Conservation (phyloP, 2,888 invertebrate genomes). For the Halictus ligatus region DNA sequence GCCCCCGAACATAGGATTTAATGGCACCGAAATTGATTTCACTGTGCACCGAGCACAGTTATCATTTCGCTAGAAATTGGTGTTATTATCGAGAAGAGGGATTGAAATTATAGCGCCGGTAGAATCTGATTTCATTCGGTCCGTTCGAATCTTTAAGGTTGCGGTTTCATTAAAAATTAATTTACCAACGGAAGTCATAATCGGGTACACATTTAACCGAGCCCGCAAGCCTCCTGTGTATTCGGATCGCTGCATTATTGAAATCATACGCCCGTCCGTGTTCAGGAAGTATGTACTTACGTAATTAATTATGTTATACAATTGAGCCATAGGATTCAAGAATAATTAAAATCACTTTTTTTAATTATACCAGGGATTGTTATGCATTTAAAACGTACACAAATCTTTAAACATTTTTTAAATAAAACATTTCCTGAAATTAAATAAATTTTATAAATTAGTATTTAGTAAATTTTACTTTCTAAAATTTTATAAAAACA, state of each 20-base stretch:
- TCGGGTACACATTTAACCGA: neutral
- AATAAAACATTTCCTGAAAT: too few species aligned
- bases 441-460: too few species aligned
- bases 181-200: neutral
- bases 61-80: slow-evolving; percentile 40
- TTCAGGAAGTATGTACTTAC: neutral
- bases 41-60: neutral
- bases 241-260: neutral
- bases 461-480: too few species aligned
- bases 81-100: slow-evolving; percentile 17
- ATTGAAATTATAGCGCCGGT: neutral
- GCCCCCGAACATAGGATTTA: slow-evolving; percentile 62
- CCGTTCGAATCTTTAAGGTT: neutral
- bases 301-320: too few species aligned
- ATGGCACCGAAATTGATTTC: slow-evolving; percentile 55
- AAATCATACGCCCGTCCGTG: neutral
- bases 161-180: neutral
- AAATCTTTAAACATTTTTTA: too few species aligned
- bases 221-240: neutral
- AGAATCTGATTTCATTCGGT: slow-evolving; percentile 3
- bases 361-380: too few species aligned
- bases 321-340: too few species aligned
- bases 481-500: too few species aligned
- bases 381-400: too few species aligned
- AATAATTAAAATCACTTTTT: too few species aligned